These are phyloP conservation scores for Pinctada fucata DNA, from an alignment of 2,888 invertebrate species.

Conservation along the genomic window DNA sequence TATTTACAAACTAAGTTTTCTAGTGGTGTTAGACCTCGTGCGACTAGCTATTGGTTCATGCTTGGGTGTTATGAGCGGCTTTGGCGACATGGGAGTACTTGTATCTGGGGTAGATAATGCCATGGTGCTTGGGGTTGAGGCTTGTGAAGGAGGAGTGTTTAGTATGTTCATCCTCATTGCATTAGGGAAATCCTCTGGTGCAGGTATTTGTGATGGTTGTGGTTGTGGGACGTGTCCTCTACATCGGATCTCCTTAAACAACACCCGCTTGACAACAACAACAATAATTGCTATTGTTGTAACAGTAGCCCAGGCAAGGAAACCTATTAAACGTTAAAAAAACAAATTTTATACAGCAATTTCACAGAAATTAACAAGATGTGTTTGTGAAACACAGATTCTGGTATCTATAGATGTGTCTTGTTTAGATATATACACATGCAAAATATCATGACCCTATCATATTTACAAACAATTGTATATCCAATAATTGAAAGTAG, in stretches of 20 bases:
- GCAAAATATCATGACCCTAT: too few species aligned
- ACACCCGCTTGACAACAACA: slow-evolving; percentile 9
- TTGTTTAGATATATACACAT: too few species aligned
- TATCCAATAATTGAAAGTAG: too few species aligned
- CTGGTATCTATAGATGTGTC: too few species aligned
- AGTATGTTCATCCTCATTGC: slow-evolving; percentile 9
- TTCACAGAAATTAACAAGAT: too few species aligned
- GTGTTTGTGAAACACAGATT: too few species aligned
- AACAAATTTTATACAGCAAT: slow-evolving; percentile 13
- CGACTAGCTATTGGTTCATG: slow-evolving; percentile 9
- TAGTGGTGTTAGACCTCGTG: slow-evolving; percentile 9
- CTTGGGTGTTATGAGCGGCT: slow-evolving; percentile 9
- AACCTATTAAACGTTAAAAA: slow-evolving; percentile 10
- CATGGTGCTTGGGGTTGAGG: slow-evolving; percentile 6
- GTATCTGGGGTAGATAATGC: slow-evolving; percentile 12
- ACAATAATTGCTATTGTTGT: slow-evolving; percentile 14
- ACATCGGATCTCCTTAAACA: slow-evolving; percentile 6
- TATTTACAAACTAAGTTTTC: slow-evolving; percentile 14
- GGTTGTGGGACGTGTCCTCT: slow-evolving; percentile 7
- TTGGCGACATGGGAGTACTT: slow-evolving; percentile 7
- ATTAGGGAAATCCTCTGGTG: slow-evolving; percentile 10
- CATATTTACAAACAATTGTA: too few species aligned
- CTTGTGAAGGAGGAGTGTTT: slow-evolving; percentile 10
- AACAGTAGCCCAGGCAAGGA: slow-evolving; percentile 10
- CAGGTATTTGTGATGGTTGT: slow-evolving; percentile 6